A percentile compares a stretch with the other conserved stretches of the same genome.
Conservation (phyloP, 2,888 invertebrate species). For the Mayetiola destructor region DNA sequence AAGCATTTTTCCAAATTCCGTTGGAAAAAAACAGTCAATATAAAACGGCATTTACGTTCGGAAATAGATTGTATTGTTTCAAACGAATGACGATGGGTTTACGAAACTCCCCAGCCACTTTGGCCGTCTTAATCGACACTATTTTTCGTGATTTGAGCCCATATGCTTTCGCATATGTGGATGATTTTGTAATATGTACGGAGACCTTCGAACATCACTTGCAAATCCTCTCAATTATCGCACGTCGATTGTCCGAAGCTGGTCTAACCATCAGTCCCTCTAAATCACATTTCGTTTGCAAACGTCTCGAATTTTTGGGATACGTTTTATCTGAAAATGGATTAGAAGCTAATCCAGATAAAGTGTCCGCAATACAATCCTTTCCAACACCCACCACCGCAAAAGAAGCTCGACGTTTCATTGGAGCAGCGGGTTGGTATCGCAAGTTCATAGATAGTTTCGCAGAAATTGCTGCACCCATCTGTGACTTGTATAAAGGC, state of each 20-base stretch:
- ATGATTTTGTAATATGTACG: not conserved
- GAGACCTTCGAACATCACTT: not conserved
- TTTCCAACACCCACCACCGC: not conserved
- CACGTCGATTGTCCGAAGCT: not conserved
- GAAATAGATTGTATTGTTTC: not conserved
- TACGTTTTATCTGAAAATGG: not conserved
- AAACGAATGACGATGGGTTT: not conserved
- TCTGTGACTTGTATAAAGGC: not conserved
- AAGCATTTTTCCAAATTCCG: not conserved
- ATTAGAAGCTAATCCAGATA: not conserved
- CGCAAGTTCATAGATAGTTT: not conserved
- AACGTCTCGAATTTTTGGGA: not conserved
- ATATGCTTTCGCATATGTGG: not conserved
- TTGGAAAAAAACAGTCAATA: not conserved
- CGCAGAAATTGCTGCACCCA: not conserved
- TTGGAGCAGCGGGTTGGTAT: not conserved
- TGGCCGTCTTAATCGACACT: not conserved
- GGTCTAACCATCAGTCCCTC: not conserved
- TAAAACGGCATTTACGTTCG: not conserved
- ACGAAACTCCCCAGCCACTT: not conserved
- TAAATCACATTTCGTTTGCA: not conserved
- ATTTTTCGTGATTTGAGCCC: not conserved
- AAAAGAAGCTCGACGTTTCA: not conserved
- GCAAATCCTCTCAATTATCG: not conserved
- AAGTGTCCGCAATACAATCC: not conserved